Base-by-base conservation (phyloP, 2,797 vertebrate species). In the Pipistrellus pipistrellus region DNA sequence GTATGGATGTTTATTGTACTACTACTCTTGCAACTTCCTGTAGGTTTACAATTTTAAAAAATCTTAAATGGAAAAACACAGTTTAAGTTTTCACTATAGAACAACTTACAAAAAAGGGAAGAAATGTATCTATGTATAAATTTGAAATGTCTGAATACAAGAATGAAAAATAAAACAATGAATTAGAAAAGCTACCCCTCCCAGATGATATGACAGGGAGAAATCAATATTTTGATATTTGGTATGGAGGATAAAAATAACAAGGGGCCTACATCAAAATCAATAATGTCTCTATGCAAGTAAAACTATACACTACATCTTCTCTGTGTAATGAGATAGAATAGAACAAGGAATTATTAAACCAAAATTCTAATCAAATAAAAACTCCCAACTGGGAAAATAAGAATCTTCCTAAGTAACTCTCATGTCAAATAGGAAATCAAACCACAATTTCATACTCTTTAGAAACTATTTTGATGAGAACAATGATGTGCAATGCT, bases 341-440 rank as follows among this genome's bases (percentile, higher is more conserved):
- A 72, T 2, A 71, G 83, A 57, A 72, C 23, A n/a, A 66, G 44
- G 89, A 91, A 76, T 95, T 91, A 87, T 92, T 71, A 93, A 95
- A 57, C n/a, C 12, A 76, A 95, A 95, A 88, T 84, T 83, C 38
- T 51, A 73, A 76, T 84, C 75, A 84, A 91, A 90, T 91, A 94
- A 90, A 95, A 90, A 48, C 62, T 46, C 68, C 55, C 76, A 85
- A 57, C 10, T 81, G 83, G 81, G 59, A 69, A 64, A 91, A 96
- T 46, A 90, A 80, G 64, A 95, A 95, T 41, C 89, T 93, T 85
- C 81, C 30, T 48, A 91, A 94, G 35, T 89, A 87, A 95, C 72
- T 95, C 68, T 94, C 46, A 75, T 35, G 86, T 80, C 90, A 93
- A 91, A 93, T 73, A 95, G 84, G 62, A 96, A 92, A 82, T 93